These are phyloP conservation scores for Lepidochrysops patricia DNA, from an alignment of 2,888 invertebrate genomes.

Conservation along the genomic window DNA sequence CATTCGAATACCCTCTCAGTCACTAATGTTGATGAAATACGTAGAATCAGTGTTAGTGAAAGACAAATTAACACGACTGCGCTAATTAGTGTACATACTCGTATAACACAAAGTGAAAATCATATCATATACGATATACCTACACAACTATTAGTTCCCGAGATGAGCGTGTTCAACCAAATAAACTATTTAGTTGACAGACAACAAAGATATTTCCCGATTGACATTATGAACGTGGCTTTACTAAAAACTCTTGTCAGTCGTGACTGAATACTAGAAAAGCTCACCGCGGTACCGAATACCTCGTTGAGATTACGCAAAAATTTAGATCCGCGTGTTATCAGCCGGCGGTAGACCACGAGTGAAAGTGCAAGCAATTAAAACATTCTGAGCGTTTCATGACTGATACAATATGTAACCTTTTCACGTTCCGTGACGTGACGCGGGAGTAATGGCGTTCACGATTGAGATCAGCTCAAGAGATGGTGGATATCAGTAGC, in stretches of 20 bases:
- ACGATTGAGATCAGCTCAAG: background rate
- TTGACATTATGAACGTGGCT: too few species aligned
- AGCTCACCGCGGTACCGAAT: background rate
- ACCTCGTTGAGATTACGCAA: background rate
- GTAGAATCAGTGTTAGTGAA: background rate
- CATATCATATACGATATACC: background rate
- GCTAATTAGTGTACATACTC: background rate
- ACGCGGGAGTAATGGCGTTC: background rate
- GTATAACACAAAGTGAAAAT: background rate
- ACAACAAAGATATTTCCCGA: too few species aligned
- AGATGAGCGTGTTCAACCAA: too few species aligned
- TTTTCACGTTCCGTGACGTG: conserved; percentile 2
- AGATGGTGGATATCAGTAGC: too few species aligned
- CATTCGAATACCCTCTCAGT: background rate
- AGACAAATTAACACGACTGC: background rate
- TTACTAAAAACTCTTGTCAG: too few species aligned
- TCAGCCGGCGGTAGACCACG: background rate
- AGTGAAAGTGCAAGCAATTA: conserved; percentile 11
- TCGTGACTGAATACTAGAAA: too few species aligned
- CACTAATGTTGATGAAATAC: background rate
- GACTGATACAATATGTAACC: conserved; percentile 9
- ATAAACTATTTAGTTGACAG: too few species aligned
- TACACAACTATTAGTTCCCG: too few species aligned
- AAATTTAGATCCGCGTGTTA: background rate
- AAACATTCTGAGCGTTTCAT: background rate